Evolutionary conservation across 2,113 vertebrate genomes (phyloP), one percentile per base, ranked within the genome.

Genomic region (Ramphastos sulfuratus): DNA sequence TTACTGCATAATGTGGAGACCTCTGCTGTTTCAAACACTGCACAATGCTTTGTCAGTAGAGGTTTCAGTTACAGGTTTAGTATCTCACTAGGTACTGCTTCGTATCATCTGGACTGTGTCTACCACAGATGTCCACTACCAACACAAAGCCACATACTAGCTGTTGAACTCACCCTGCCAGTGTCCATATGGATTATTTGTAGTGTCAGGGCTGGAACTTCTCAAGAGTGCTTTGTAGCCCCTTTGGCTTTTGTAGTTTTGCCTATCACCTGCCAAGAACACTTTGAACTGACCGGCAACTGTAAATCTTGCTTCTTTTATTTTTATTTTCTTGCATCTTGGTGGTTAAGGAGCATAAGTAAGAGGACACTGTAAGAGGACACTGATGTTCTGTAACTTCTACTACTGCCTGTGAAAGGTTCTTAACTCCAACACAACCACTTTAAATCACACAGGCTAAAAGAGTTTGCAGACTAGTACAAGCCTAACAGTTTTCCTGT

Each of bases 11-110:
- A 50, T 58, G 55, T 84, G 65, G 48, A 92, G 37, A 71, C 19
- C 71, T 83, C 5, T 71, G 35, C 52, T 70, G 35, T 74, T 70
- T 31, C 12, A 24, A 35, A 35, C 15, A 37, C 48, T 3, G 12
- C 35, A 33, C 2, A 2, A 35, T 63, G n/a, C 42, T 90, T 80
- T 91, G 56, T 37, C 37, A 33, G 12, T 31, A 39, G 15, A 78
- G 33, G 23, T 67, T 94, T 55, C 71, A 82, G 39, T 15, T 27
- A 15, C 21, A 54, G 27, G 18, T 74, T 77, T 59, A 58, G 48
- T 50, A 71, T 21, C 60, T 73, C 19, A 0, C 21, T 46, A n/a
- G 50, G 30, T 46, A 64, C 7, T 0, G 0, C 25, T 73, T 66
- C 1, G 0, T n/a, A 37, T 63, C 24, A 21, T 50, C n/a, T 30